phyloP scores from a whole-genome alignment of 2,797 vertebrate species.

The Gymnodraco acuticeps region DNA sequence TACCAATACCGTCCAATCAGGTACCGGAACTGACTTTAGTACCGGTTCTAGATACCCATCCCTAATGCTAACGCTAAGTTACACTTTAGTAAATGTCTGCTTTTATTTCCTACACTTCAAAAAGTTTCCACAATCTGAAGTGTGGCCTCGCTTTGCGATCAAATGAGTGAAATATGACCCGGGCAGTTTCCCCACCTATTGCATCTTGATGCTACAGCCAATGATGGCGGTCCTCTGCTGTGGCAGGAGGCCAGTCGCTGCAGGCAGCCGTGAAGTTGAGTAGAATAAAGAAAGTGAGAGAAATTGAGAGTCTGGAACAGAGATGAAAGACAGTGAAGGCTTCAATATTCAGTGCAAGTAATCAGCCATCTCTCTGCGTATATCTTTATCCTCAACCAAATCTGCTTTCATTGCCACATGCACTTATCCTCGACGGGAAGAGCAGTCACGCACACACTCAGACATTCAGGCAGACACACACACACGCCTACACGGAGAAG shows the following conservation, averaged over 20 bases:
- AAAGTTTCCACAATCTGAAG: background rate
- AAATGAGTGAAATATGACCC: constrained; percentile 19
- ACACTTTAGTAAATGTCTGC: too few species aligned
- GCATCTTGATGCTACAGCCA: constrained; percentile 36
- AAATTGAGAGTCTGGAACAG: constrained; percentile 59
- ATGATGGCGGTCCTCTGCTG: constrained; percentile 47
- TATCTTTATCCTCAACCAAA: constrained; percentile 77
- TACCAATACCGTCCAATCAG: too few species aligned
- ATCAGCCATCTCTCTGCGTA: constrained; percentile 69
- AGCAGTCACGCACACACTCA: constrained; percentile 31
- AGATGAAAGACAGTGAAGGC: constrained; percentile 74
- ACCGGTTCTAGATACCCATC: too few species aligned
- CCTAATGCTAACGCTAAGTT: too few species aligned
- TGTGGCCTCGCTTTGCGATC: constrained; percentile 12
- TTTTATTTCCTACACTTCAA: too few species aligned
- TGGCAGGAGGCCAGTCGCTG: constrained; percentile 54
- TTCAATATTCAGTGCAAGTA: constrained; percentile 73
- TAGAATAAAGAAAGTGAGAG: constrained; percentile 58
- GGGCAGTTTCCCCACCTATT: constrained; percentile 39
- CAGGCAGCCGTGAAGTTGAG: constrained; percentile 50
- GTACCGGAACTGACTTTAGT: too few species aligned
- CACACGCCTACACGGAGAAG: constrained; percentile 13
- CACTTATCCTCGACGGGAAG: constrained; percentile 56
- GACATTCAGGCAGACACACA: constrained; percentile 20
- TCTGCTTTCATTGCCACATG: constrained; percentile 66